phyloP scores from a whole-genome alignment of 2,888 invertebrate genomes.

The Trimorus sp. region DNA sequence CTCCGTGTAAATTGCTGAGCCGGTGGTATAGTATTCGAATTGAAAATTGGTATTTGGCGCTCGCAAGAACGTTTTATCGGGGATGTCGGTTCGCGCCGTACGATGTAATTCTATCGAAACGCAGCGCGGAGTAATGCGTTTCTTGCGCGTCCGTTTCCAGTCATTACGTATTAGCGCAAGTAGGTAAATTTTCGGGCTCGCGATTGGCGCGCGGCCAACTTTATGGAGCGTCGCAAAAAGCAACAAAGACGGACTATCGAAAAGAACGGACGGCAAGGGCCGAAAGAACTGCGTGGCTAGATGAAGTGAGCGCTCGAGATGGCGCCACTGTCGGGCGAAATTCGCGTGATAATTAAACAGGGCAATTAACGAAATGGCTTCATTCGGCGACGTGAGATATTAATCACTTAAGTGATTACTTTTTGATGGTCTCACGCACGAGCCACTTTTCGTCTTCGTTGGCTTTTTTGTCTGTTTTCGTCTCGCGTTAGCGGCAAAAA shows the following conservation, averaged over 20 bases:
- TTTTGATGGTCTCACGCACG: constrained; percentile 29
- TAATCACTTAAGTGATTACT: constrained; percentile 43
- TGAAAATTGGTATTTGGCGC: constrained; percentile 45
- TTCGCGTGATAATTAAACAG: constrained; percentile 51
- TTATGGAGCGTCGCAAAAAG: constrained; percentile 59
- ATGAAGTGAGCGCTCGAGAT: constrained; percentile 22
- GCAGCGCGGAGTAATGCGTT: constrained; percentile 72
- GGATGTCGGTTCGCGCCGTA: constrained; percentile 32
- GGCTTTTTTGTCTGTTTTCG: not conserved
- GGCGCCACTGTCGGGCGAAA: constrained; percentile 34
- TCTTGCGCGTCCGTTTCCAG: constrained; percentile 69
- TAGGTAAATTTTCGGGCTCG: constrained; percentile 73
- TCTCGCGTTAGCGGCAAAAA: not conserved
- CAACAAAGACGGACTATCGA: constrained; percentile 53
- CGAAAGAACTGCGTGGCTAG: constrained; percentile 16
- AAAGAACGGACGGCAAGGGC: constrained; percentile 38
- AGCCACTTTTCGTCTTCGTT: not conserved
- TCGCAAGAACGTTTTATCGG: constrained; percentile 50
- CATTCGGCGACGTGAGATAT: constrained; percentile 34
- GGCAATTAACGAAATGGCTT: constrained; percentile 58
- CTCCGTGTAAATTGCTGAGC: constrained; percentile 10
- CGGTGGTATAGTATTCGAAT: constrained; percentile 28
- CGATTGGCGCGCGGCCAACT: constrained; percentile 70
- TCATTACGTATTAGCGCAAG: constrained; percentile 74
- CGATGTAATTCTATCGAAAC: constrained; percentile 65